Percentiles rank a stretch among this genome's conserved stretches.
Evolutionary conservation across 1,140 invertebrate genomes (phyloP).

Genomic region (Eubasilissa regina): DNA sequence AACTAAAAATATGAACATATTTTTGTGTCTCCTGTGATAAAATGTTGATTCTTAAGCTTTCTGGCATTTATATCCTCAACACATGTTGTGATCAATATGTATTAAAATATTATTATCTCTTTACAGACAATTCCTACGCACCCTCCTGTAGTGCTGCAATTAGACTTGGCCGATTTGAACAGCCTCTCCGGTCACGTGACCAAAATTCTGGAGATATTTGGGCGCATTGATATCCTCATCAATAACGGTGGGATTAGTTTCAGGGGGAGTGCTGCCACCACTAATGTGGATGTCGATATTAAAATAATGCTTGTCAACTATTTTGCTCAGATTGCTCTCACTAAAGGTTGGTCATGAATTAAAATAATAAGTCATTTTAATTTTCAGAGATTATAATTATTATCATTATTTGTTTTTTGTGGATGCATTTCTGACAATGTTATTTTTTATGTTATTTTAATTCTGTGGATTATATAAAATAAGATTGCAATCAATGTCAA

Average conservation of each 20-base stretch:
- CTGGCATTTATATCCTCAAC: too few relatives aligned
- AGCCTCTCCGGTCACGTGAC: conserved; percentile 76
- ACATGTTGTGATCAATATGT: too few relatives aligned
- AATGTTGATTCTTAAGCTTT: too few relatives aligned
- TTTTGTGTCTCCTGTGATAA: too few relatives aligned
- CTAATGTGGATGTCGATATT: conserved; percentile 87
- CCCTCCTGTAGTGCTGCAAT: conserved; percentile 81
- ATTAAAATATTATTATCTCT: too few relatives aligned
- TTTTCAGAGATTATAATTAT: too few relatives aligned
- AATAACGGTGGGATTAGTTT: conserved; percentile 95
- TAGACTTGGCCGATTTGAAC: conserved; percentile 86
- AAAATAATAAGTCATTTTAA: background rate
- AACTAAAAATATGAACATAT: too few relatives aligned
- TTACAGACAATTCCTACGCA: conserved; percentile 76
- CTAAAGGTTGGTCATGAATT: conserved; percentile 82
- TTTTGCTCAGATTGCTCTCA: conserved; percentile 91
- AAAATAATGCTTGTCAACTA: conserved; percentile 96
- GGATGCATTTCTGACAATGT: too few relatives aligned
- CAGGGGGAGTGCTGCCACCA: conserved; percentile 83
- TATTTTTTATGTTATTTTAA: too few relatives aligned
- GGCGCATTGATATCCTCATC: conserved; percentile 89
- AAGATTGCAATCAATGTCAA: too few relatives aligned
- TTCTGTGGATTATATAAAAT: too few relatives aligned
- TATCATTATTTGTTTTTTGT: too few relatives aligned
- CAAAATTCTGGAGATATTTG: conserved; percentile 80